These are phyloP conservation scores for Teleopsis dalmanni DNA, from an alignment of 1,140 invertebrate genomes.

Conservation along the genomic window DNA sequence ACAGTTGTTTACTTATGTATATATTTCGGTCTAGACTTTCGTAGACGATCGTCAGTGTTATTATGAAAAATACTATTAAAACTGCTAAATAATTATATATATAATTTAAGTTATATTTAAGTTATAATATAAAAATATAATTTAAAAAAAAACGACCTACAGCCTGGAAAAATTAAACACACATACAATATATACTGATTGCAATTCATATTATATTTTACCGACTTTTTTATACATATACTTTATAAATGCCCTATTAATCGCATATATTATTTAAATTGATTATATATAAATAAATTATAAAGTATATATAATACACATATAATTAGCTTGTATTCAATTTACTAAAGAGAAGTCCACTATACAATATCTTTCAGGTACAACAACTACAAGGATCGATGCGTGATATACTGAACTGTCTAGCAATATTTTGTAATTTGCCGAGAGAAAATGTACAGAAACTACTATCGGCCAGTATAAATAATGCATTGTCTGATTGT, in stretches of 20 bases:
- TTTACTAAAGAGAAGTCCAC: background rate
- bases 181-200: background rate
- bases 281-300: background rate
- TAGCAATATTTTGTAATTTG: constrained; percentile 50
- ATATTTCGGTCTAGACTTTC: too few relatives aligned
- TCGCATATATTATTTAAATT: background rate
- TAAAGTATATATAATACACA: background rate
- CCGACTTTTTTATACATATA: background rate
- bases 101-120: too few relatives aligned
- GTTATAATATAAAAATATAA: too few relatives aligned
- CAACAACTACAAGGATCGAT: constrained; percentile 68
- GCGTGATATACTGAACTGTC: constrained; percentile 63
- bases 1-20: too few relatives aligned
- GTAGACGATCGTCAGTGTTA: too few relatives aligned
- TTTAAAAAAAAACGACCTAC: too few relatives aligned
- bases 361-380: constrained; percentile 47
- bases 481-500: constrained; percentile 41
- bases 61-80: too few relatives aligned
- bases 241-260: background rate
- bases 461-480: constrained; percentile 17
- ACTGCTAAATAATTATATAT: too few relatives aligned
- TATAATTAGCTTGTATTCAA: background rate
- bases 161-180: too few relatives aligned
- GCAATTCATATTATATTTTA: background rate
- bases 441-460: constrained; percentile 43